Percentiles rank a stretch among this genome's conserved stretches.
phyloP scores from a whole-genome alignment of 2,888 invertebrate genomes.

The Nymphalis urticae region DNA sequence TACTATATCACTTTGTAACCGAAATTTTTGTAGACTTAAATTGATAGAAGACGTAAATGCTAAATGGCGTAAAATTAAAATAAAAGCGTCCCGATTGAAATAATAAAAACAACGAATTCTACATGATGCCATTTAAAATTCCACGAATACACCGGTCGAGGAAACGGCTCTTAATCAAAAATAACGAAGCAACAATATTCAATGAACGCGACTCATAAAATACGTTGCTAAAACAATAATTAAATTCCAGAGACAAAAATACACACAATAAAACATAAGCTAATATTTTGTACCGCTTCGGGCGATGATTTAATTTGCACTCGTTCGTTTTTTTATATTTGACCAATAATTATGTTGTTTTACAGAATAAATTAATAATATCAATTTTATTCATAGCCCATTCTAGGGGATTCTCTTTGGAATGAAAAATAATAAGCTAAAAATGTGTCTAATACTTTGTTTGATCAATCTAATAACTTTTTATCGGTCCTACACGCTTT shows the following conservation, averaged over 20 bases:
- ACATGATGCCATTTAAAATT: conserved; percentile 24
- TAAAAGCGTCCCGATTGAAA: neutral
- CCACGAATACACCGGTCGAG: conserved; percentile 24
- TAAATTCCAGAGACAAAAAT: conserved; percentile 67
- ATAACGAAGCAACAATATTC: conserved; percentile 68
- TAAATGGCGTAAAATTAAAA: conserved; percentile 7
- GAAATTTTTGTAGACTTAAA: too few species aligned
- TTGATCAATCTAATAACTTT: too few species aligned
- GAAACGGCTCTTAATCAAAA: conserved; percentile 63
- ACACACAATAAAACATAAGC: conserved; percentile 43
- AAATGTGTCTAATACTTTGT: too few species aligned
- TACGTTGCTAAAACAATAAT: conserved; percentile 74
- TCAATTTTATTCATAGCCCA: too few species aligned
- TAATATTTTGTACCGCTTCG: conserved; percentile 51
- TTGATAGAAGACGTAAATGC: neutral
- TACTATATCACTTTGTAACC: too few species aligned
- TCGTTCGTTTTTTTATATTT: conserved; percentile 5
- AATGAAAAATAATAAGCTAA: too few species aligned
- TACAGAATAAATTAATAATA: neutral
- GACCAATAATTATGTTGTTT: neutral
- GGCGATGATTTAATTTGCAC: conserved; percentile 17
- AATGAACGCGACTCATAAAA: conserved; percentile 71
- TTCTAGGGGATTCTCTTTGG: too few species aligned
- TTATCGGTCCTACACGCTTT: too few species aligned
- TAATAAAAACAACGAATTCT: neutral